These are phyloP conservation scores for Acrossocheilus wenchowensis DNA, from an alignment of 2,797 vertebrate species.

Conservation along the genomic window DNA sequence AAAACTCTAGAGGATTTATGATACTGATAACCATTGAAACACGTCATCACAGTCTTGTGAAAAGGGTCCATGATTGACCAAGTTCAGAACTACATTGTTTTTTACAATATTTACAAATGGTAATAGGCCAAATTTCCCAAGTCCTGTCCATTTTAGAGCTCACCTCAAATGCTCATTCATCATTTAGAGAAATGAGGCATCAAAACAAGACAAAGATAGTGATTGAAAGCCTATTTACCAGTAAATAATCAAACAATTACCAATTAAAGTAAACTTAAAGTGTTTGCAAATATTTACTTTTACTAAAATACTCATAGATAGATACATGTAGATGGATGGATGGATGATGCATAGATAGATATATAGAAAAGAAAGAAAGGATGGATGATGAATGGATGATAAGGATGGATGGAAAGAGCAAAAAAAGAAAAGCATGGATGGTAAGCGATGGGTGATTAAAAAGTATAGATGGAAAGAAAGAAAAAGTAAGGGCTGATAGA, in stretches of 20 bases:
- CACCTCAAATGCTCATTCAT: no score
- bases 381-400: no score
- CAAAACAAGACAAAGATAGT: not conserved
- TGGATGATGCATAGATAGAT: not conserved
- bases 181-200: not conserved
- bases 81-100: not conserved
- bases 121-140: no score
- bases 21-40: no score
- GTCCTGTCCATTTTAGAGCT: not conserved
- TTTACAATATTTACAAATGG: not conserved
- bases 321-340: not conserved
- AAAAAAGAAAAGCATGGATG: no score
- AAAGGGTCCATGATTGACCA: not conserved
- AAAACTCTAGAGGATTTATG: no score
- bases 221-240: not conserved
- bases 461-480: not conserved
- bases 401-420: not conserved
- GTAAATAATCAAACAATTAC: not conserved
- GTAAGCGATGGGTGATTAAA: not conserved
- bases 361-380: not conserved
- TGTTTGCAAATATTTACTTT: not conserved
- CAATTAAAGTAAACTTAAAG: not conserved
- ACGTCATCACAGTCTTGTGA: no score
- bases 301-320: not conserved
- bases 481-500: not conserved